phyloP scores from a whole-genome alignment of 64 coral and sea anemone species.

The Platygyra sinensis region DNA sequence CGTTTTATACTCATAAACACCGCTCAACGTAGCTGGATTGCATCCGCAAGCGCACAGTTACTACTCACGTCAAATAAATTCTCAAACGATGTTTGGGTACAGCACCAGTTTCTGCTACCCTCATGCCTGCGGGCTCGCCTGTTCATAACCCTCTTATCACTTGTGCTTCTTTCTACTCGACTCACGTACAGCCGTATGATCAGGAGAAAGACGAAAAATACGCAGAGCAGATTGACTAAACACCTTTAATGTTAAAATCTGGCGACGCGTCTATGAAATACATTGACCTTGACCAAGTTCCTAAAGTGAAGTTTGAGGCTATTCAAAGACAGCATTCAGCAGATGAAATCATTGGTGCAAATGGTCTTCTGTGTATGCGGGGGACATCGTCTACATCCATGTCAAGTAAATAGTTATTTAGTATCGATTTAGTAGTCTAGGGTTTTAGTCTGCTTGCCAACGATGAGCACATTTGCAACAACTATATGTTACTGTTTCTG shows the following conservation, averaged over 20 bases:
- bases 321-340: constrained; percentile 1
- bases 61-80: constrained; percentile 11
- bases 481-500: no score
- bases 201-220: background rate
- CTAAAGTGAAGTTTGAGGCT: background rate
- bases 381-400: background rate
- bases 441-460: background rate
- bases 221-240: background rate
- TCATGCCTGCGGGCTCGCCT: background rate
- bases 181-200: background rate
- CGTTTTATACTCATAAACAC: background rate
- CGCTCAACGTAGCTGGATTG: background rate
- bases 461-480: background rate
- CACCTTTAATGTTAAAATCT: background rate
- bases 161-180: constrained; percentile 18
- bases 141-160: background rate
- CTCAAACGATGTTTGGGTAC: background rate
- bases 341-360: constrained; percentile 3
- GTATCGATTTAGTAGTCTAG: no score
- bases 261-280: background rate
- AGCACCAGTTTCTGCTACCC: background rate
- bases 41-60: constrained; percentile 5
- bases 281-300: background rate
- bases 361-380: constrained; percentile 18
- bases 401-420: background rate